Base-by-base conservation (phyloP, 2,888 invertebrate species). In the Noctua janthe region DNA sequence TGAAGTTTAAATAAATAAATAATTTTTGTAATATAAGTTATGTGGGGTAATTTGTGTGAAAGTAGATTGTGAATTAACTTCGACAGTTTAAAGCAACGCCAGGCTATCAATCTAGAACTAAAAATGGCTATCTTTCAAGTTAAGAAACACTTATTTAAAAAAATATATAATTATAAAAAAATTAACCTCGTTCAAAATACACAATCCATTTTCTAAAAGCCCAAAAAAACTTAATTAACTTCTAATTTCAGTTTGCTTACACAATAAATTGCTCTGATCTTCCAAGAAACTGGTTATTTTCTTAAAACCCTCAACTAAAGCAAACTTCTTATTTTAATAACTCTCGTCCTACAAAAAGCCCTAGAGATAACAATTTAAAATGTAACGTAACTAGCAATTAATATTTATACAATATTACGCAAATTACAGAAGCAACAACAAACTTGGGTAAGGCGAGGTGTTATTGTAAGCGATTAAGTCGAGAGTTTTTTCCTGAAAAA, bases 361-460 rank as follows among this genome's bases (percentile, higher is more conserved):
- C n/a, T 59, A 59, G 11, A 72, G 13, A 62, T 73, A n/a, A 70
- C 5, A 74, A 43, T 39, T 39, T 74, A 39, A 29, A 67, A 71
- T 23, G 43, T 88, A 73, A 74, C 71, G 70, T 87, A 84, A 82
- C 56, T n/a, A 17, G 39, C 74, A 86, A 88, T 87, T 84, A 78
- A 78, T 86, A 76, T 76, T 67, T 59, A 69, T 69, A 74, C 49
- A 78, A 86, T 72, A 72, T 80, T 80, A 84, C 64, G 82, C 74
- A 76, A 88, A 80, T 86, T 66, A 62, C n/a, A 71, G 66, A 39
- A 59, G 74, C 43, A 70, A 74, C 47, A 76, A 74, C 64, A 70
- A 66, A 43, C n/a, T 39, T 8, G 20, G 13, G 11, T 80, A 67
- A 69, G 64, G 71, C 43, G 10, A 76, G 47, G 74, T 69, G 6